These are phyloP conservation scores for Trissonchulus latispiculum DNA, from an alignment of 2,888 invertebrate species.

Conservation along the genomic window DNA sequence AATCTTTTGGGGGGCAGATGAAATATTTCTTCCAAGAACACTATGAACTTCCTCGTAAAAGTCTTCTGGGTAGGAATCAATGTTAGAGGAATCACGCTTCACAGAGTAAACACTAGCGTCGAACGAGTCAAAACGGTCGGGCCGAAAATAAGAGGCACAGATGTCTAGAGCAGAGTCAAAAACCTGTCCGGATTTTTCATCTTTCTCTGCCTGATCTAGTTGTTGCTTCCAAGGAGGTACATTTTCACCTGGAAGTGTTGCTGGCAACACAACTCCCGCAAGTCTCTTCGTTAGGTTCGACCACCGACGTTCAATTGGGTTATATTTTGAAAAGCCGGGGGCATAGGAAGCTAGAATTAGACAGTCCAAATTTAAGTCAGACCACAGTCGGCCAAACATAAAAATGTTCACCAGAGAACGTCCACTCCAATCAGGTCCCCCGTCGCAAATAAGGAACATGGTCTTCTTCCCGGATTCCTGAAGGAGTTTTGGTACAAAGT, in stretches of 20 bases:
- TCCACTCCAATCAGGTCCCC: neutral
- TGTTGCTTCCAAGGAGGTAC: neutral
- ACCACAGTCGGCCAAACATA: neutral
- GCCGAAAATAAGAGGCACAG: neutral
- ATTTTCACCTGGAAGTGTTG: neutral
- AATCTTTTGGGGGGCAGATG: neutral
- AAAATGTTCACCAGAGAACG: neutral
- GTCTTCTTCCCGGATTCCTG: neutral
- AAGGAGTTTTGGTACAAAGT: neutral
- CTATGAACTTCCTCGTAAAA: neutral
- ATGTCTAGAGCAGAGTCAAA: neutral
- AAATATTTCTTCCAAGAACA: neutral
- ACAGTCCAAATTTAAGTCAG: neutral
- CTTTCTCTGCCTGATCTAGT: neutral
- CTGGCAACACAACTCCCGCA: neutral
- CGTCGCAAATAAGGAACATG: neutral
- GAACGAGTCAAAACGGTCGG: neutral
- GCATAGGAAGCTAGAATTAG: neutral
- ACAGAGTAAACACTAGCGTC: neutral
- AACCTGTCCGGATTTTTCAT: neutral
- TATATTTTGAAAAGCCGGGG: neutral
- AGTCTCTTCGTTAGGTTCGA: neutral
- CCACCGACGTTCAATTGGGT: neutral
- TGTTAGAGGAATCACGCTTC: neutral
- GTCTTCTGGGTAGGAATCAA: neutral